Evolutionary conservation across 2,888 invertebrate genomes (phyloP).

Genomic region (Therioaphis trifolii): DNA sequence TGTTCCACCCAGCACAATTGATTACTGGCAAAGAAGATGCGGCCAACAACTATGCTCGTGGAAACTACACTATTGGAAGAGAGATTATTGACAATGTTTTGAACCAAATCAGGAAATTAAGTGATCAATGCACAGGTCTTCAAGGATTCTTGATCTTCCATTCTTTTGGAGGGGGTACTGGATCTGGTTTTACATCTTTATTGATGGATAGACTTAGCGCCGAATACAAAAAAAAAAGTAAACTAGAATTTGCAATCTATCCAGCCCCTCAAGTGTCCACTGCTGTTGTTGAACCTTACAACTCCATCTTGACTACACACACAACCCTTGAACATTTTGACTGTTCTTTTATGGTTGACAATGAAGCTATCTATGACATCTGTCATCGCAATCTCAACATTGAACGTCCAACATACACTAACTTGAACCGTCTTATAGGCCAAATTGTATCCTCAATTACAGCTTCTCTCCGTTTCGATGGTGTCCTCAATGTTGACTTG

Average conservation of each 20-base stretch:
- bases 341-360: slow-evolving; percentile 96
- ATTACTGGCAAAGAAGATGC: slow-evolving; percentile 98
- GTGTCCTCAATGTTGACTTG: slow-evolving; percentile 91
- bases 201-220: slow-evolving; percentile 96
- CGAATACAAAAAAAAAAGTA: slow-evolving; percentile 96
- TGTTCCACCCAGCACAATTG: slow-evolving; percentile 97
- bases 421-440: slow-evolving; percentile 93
- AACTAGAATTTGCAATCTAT: slow-evolving; percentile 95
- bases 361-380: slow-evolving; percentile 90
- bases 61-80: slow-evolving; percentile 97
- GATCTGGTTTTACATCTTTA: slow-evolving; percentile 95
- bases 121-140: slow-evolving; percentile 91
- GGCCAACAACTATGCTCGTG: slow-evolving; percentile 97
- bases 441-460: slow-evolving; percentile 95
- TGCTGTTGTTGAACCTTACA: slow-evolving; percentile 96
- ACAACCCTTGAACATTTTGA: slow-evolving; percentile 95
- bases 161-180: slow-evolving; percentile 93
- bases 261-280: slow-evolving; percentile 90
- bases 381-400: slow-evolving; percentile 95
- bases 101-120: slow-evolving; percentile 86
- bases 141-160: slow-evolving; percentile 97
- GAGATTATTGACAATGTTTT: slow-evolving; percentile 92
- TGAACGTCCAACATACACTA: slow-evolving; percentile 95
- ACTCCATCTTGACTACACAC: slow-evolving; percentile 95
- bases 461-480: slow-evolving; percentile 92